These are phyloP conservation scores for Drosophila ogumai DNA, from an alignment of 1,140 invertebrate species.

Conservation along the genomic window DNA sequence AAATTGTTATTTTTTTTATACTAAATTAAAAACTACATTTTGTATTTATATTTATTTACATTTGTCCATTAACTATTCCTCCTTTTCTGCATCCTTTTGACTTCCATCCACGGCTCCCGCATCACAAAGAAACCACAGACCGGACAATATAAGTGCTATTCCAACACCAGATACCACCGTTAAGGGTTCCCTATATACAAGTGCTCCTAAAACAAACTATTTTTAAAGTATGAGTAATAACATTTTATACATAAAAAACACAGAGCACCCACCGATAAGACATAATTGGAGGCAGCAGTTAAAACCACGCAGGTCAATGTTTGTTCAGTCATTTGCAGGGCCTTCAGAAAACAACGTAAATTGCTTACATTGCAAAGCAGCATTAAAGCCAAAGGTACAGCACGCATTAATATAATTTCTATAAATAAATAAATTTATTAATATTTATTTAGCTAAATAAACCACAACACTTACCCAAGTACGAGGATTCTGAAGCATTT, in stretches of 20 bases:
- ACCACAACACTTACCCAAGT: slow-evolving; percentile 21
- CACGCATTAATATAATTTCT: slow-evolving; percentile 52
- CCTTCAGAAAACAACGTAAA: slow-evolving; percentile 87
- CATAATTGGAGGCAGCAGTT: slow-evolving; percentile 87
- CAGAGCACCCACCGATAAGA: slow-evolving; percentile 86
- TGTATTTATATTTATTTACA: background rate
- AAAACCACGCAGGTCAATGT: slow-evolving; percentile 87
- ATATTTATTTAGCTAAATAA: background rate
- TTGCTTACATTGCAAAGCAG: slow-evolving; percentile 86
- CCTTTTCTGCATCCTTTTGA: slow-evolving; percentile 1
- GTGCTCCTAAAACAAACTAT: slow-evolving; percentile 70
- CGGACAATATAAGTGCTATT: slow-evolving; percentile 65
- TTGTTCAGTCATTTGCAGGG: slow-evolving; percentile 86
- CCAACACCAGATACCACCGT: slow-evolving; percentile 61
- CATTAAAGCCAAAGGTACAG: slow-evolving; percentile 85
- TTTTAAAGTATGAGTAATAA: background rate
- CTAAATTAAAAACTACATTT: too few species aligned
- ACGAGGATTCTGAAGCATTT: slow-evolving; percentile 6
- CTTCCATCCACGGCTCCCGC: background rate
- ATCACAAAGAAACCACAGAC: slow-evolving; percentile 75
- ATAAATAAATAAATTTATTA: background rate
- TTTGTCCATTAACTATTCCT: slow-evolving; percentile 3
- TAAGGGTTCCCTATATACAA: slow-evolving; percentile 66
- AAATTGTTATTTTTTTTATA: too few species aligned
- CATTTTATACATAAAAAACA: background rate